Conservation (phyloP, 2,113 vertebrate genomes). For the Entelurus aequoreus region DNA sequence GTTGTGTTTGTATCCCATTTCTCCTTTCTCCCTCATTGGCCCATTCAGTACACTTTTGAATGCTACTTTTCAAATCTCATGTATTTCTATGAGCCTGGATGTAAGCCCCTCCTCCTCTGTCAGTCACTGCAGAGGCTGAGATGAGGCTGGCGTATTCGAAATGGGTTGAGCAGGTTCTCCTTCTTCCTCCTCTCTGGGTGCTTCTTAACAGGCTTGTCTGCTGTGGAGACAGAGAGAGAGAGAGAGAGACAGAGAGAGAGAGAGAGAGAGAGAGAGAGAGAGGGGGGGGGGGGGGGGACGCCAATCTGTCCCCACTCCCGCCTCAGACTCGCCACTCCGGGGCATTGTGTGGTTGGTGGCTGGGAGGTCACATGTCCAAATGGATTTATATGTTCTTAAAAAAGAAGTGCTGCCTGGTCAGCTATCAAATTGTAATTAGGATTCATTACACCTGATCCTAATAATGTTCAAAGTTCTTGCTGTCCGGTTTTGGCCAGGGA, state of each 20-base stretch:
- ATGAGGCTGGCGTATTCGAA: background rate
- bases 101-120: background rate
- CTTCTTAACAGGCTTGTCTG: conserved; percentile 3
- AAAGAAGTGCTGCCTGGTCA: too few relatives aligned
- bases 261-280: background rate
- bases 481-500: too few relatives aligned
- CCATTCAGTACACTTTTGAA: background rate
- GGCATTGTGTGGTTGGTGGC: too few relatives aligned
- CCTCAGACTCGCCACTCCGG: background rate
- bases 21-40: background rate
- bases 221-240: background rate
- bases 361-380: too few relatives aligned
- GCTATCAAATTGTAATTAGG: too few relatives aligned
- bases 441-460: too few relatives aligned
- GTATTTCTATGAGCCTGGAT: background rate
- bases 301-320: background rate
- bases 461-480: too few relatives aligned
- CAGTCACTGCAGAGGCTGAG: background rate
- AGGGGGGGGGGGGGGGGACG: background rate
- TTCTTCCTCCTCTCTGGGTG: conserved; percentile 1
- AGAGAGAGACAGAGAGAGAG: background rate
- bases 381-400: too few relatives aligned
- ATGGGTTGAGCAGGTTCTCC: background rate
- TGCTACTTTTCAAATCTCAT: background rate
- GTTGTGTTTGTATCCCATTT: background rate